phyloP scores from a whole-genome alignment of 2,113 vertebrate species.

The Syngnathus floridae region DNA sequence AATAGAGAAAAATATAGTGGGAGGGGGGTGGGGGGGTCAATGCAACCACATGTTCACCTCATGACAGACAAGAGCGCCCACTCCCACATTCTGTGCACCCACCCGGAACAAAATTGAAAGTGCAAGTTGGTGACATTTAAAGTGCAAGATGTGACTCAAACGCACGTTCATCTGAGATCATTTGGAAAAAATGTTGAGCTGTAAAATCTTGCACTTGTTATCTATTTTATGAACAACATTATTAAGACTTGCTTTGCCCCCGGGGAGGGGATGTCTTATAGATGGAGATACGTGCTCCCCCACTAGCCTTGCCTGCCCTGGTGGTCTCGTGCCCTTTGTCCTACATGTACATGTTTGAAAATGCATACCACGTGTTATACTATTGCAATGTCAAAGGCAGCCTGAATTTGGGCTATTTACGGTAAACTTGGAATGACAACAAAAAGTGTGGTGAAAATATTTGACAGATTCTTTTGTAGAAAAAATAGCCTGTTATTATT shows the following conservation, averaged over 20 bases:
- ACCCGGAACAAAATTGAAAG: slow-evolving; percentile 30
- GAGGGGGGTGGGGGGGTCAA: slow-evolving; percentile 17
- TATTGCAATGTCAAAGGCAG: slow-evolving; percentile 50
- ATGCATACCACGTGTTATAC: slow-evolving; percentile 70
- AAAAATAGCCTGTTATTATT: background rate
- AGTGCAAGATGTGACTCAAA: slow-evolving; percentile 11
- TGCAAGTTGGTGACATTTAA: slow-evolving; percentile 7
- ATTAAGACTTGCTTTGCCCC: slow-evolving; percentile 11
- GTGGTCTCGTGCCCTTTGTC: slow-evolving; percentile 72
- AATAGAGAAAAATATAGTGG: slow-evolving; percentile 2
- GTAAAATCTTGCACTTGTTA: too few relatives aligned
- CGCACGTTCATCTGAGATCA: background rate
- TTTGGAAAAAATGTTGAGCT: too few relatives aligned
- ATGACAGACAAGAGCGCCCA: slow-evolving; percentile 52
- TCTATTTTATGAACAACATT: background rate
- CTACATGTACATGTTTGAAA: slow-evolving; percentile 52
- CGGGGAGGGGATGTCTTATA: slow-evolving; percentile 25
- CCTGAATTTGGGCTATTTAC: slow-evolving; percentile 8
- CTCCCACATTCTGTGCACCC: slow-evolving; percentile 43
- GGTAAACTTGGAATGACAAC: background rate
- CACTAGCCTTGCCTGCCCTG: slow-evolving; percentile 25
- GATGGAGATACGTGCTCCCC: slow-evolving; percentile 18
- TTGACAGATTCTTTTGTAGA: background rate
- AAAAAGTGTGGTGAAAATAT: background rate
- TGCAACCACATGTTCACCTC: slow-evolving; percentile 60